Percentiles rank a stretch among this genome's conserved stretches.
phyloP scores from a whole-genome alignment of 1,140 invertebrate species.

The Tyrophagus putrescentiae region DNA sequence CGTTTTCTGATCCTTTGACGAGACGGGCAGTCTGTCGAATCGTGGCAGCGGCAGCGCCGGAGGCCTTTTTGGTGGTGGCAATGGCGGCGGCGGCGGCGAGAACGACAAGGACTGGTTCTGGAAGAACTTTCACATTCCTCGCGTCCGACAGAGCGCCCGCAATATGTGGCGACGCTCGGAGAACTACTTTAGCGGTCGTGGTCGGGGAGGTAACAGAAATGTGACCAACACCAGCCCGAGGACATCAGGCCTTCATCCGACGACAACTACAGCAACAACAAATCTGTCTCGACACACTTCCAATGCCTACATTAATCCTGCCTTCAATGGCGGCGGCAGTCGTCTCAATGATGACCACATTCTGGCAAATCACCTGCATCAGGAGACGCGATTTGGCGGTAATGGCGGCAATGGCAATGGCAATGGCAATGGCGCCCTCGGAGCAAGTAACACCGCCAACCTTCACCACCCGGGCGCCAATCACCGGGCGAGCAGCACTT shows the following conservation, averaged over 20 bases:
- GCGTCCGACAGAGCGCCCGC: conserved; percentile 15
- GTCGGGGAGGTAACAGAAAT: neutral
- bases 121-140: conserved; percentile 19
- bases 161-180: neutral
- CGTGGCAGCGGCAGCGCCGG: neutral
- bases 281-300: too few species aligned
- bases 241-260: neutral
- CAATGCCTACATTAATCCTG: conserved; percentile 15
- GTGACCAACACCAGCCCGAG: neutral
- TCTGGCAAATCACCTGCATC: neutral
- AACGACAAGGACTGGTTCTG: conserved; percentile 16
- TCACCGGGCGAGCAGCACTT: neutral
- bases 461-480: too few species aligned
- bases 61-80: conserved; percentile 6
- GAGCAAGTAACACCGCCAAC: too few species aligned
- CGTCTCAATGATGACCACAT: neutral
- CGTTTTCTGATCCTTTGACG: too few species aligned
- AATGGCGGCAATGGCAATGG: too few species aligned
- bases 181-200: neutral
- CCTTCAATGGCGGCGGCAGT: neutral
- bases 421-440: too few species aligned
- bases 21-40: too few species aligned
- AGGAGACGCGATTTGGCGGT: neutral
- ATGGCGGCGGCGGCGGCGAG: neutral
- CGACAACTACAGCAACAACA: neutral